These are phyloP conservation scores for Nannobrachium achirus DNA, from an alignment of 2,113 vertebrate genomes.

Conservation along the genomic window DNA sequence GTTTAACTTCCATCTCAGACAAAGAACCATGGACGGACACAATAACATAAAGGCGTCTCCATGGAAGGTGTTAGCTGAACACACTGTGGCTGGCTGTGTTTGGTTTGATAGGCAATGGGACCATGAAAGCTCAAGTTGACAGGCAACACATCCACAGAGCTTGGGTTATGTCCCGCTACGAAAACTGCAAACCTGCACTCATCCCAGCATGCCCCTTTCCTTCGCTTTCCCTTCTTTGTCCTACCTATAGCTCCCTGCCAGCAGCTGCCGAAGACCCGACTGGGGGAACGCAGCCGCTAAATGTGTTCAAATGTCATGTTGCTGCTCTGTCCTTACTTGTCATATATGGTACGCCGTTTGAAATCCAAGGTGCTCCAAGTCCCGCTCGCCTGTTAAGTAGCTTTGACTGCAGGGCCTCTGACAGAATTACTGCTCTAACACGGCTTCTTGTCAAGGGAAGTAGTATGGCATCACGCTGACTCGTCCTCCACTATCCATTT, in stretches of 20 bases:
- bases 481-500: constrained; percentile 39
- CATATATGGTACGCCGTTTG: constrained; percentile 25
- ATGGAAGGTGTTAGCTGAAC: no score
- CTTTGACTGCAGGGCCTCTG: constrained; percentile 39
- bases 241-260: constrained; percentile 32
- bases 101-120: no score
- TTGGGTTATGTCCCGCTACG: no score
- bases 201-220: constrained; percentile 35
- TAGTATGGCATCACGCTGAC: constrained; percentile 29
- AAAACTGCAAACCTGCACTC: no score
- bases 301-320: constrained; percentile 46
- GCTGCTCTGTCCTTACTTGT: constrained; percentile 55
- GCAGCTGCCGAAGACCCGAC: constrained; percentile 54
- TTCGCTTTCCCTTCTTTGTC: constrained; percentile 34
- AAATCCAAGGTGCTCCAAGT: constrained; percentile 37
- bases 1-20: no score
- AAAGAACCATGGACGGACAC: no score
- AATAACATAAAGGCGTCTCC: no score
- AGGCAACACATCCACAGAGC: no score
- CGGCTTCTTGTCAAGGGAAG: constrained; percentile 60
- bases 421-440: constrained; percentile 59
- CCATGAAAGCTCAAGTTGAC: no score
- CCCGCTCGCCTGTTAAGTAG: constrained; percentile 47
- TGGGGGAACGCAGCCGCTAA: background rate
- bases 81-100: no score